Evolutionary conservation across 2,113 vertebrate genomes (phyloP).

Genomic region (Gavialis gangeticus): DNA sequence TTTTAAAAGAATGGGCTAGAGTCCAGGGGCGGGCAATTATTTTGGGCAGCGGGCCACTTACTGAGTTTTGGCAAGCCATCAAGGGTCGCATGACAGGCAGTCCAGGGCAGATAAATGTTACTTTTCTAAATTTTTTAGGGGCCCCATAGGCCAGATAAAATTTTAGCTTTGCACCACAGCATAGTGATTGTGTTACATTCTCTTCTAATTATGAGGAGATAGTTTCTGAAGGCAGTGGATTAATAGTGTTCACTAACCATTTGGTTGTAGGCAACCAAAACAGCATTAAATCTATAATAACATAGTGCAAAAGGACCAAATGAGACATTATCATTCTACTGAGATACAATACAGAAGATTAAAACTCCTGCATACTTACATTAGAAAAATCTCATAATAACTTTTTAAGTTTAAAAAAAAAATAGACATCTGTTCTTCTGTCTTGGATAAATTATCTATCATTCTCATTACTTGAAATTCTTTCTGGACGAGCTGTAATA

Average conservation of each 20-base stretch:
- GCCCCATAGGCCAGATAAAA: background rate
- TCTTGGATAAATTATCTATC: background rate
- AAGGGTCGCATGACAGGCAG: no score
- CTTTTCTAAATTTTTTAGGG: no score
- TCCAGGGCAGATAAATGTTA: no score
- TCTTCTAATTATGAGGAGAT: background rate
- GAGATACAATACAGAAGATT: background rate
- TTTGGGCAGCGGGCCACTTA: no score
- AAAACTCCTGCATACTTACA: background rate
- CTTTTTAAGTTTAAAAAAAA: background rate
- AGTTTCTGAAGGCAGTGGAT: background rate
- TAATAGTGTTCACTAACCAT: background rate
- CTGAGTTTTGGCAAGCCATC: no score
- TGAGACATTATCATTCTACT: background rate
- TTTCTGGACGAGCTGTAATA: background rate
- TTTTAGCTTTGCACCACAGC: background rate
- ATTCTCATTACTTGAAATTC: background rate
- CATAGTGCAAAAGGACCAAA: fast-evolving
- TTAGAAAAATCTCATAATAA: background rate
- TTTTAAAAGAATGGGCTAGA: no score
- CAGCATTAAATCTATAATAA: background rate
- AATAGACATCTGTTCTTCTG: background rate
- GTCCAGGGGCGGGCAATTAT: no score
- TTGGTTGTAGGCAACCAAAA: background rate
- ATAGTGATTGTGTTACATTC: background rate